Percentiles rank a stretch among this genome's conserved stretches.
phyloP scores from a whole-genome alignment of 2,113 vertebrate species.

The Tupaia tana region DNA sequence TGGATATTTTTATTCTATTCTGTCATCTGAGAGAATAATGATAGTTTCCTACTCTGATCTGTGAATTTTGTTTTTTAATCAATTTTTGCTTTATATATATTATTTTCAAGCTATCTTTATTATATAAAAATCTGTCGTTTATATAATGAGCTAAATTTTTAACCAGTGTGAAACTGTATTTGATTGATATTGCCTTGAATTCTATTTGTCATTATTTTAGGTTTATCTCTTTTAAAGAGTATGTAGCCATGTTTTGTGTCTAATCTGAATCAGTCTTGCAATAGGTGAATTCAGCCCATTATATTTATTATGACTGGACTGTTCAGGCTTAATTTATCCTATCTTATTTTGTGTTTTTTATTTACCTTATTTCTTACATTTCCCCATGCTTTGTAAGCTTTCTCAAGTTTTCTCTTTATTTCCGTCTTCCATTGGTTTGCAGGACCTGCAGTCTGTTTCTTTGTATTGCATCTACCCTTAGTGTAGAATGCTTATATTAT shows the following conservation, averaged over 20 bases:
- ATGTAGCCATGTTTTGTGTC: background rate
- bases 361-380: background rate
- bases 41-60: background rate
- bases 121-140: background rate
- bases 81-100: background rate
- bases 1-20: background rate
- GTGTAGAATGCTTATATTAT: background rate
- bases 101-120: background rate
- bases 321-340: background rate
- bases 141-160: background rate
- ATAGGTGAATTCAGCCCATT: background rate
- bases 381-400: background rate
- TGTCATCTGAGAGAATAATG: background rate
- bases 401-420: background rate
- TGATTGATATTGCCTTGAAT: background rate
- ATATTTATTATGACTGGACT: slow-evolving; percentile 17
- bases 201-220: background rate
- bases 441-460: background rate
- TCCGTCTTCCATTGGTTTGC: background rate
- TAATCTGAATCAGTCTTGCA: background rate
- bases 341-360: background rate
- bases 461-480: background rate
- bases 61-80: background rate
- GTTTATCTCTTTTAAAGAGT: background rate
- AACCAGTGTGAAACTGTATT: background rate